phyloP scores from a whole-genome alignment of 1,140 invertebrate species.

The Magallana angulata region DNA sequence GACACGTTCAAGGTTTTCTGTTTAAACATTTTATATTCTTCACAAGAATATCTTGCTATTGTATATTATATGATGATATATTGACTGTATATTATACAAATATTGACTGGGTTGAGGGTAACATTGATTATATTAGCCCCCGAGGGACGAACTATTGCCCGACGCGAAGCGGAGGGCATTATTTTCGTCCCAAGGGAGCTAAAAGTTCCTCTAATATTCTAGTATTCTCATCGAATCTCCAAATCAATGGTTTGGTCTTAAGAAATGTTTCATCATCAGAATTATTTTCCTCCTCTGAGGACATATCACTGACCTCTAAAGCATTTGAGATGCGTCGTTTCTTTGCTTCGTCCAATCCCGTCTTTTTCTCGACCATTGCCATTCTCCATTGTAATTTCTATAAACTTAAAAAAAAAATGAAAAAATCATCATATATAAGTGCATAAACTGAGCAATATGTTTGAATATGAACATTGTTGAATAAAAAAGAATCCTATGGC shows the following conservation, averaged over 20 bases:
- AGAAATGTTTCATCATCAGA: not conserved
- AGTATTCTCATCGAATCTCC: not conserved
- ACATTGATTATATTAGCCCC: too few relatives aligned
- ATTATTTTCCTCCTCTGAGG: not conserved
- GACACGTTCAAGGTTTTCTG: too few relatives aligned
- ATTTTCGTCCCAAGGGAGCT: too few relatives aligned
- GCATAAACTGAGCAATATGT: too few relatives aligned
- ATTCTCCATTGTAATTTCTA: slow-evolving; percentile 7
- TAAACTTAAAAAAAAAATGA: not conserved
- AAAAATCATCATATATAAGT: not conserved
- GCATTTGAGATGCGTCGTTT: not conserved
- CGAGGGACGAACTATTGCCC: too few relatives aligned
- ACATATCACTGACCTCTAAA: not conserved
- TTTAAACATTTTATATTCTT: too few relatives aligned
- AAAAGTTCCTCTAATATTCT: not conserved
- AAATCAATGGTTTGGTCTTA: not conserved
- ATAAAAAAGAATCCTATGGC: not conserved
- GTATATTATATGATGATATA: too few relatives aligned
- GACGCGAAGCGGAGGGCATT: too few relatives aligned
- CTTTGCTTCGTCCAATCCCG: not conserved
- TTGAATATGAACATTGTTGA: not conserved
- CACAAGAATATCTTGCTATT: too few relatives aligned
- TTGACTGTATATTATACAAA: too few relatives aligned
- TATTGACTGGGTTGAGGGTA: too few relatives aligned
- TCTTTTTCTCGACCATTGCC: not conserved